A percentile compares a stretch with the other conserved stretches of the same genome.
Evolutionary conservation across 2,797 vertebrate genomes (phyloP).

Genomic region (Pangasius macronema): DNA sequence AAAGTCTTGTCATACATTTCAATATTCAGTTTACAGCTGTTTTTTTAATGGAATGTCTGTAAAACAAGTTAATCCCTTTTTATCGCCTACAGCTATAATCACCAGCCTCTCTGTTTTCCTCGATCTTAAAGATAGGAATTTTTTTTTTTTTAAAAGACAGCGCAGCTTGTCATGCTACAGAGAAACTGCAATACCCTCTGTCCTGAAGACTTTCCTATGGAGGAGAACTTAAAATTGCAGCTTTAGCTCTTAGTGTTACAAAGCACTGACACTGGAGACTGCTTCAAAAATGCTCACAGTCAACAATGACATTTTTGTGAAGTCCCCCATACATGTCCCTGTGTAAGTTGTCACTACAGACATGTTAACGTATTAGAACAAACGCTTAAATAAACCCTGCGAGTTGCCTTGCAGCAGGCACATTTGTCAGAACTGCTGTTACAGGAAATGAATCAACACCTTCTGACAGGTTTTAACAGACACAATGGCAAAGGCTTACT

Average conservation of each 20-base stretch:
- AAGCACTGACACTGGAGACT: not conserved
- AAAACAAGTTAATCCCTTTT: not conserved
- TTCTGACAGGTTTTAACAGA: not conserved
- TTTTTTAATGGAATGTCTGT: not conserved
- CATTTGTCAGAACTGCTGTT: not conserved
- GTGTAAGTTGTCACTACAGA: not conserved
- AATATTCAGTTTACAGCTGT: not conserved
- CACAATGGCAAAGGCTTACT: constrained; percentile 23
- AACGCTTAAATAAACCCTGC: not conserved
- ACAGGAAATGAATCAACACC: not conserved
- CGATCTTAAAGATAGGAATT: not conserved
- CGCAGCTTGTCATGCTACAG: not conserved
- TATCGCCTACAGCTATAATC: not conserved
- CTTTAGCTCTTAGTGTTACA: not conserved
- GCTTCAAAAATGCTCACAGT: not conserved
- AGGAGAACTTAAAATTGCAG: not conserved
- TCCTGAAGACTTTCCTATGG: not conserved
- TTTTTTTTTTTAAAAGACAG: too few relatives aligned
- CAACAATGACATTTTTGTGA: not conserved
- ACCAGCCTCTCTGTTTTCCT: too few relatives aligned
- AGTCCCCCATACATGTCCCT: too few relatives aligned
- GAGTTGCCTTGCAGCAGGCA: not conserved
- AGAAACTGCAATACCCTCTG: not conserved
- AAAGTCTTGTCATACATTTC: not conserved
- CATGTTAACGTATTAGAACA: not conserved